Evolutionary conservation across 2,113 vertebrate genomes (phyloP).

Genomic region (Perca flavescens): DNA sequence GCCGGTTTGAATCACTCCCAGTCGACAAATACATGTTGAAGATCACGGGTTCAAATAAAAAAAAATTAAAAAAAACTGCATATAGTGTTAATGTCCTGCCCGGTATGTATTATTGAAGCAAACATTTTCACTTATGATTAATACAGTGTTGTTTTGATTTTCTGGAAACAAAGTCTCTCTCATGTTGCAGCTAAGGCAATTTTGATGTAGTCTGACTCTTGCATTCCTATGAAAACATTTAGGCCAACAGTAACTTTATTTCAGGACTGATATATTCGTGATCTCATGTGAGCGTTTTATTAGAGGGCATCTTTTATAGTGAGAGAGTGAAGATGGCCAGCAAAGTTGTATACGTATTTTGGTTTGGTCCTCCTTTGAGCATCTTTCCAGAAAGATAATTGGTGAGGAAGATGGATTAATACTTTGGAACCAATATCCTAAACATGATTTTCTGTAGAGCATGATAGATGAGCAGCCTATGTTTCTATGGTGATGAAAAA

Average conservation of each 20-base stretch:
- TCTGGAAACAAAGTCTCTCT: background rate
- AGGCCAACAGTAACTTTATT: background rate
- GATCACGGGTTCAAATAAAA: background rate
- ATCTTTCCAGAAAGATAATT: conserved; percentile 29
- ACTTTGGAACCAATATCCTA: conserved; percentile 6
- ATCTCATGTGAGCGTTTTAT: conserved; percentile 3
- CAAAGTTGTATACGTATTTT: background rate
- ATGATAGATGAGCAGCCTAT: conserved; percentile 13
- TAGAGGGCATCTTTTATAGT: background rate
- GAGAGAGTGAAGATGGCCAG: background rate
- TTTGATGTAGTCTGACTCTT: background rate
- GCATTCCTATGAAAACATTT: background rate
- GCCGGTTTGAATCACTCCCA: background rate
- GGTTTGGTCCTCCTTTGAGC: background rate
- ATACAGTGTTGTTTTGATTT: background rate
- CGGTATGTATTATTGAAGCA: background rate
- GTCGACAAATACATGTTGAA: background rate
- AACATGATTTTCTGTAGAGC: conserved; percentile 2
- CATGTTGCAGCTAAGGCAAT: background rate
- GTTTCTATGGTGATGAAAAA: background rate
- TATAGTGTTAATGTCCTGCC: background rate
- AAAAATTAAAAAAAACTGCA: background rate
- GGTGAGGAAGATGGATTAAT: background rate
- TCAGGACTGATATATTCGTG: background rate
- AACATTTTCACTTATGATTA: conserved; percentile 11